Percentiles rank a stretch among this genome's conserved stretches.
These are phyloP conservation scores for Isichthys henryi DNA, from an alignment of 2,113 vertebrate genomes.

Conservation along the genomic window DNA sequence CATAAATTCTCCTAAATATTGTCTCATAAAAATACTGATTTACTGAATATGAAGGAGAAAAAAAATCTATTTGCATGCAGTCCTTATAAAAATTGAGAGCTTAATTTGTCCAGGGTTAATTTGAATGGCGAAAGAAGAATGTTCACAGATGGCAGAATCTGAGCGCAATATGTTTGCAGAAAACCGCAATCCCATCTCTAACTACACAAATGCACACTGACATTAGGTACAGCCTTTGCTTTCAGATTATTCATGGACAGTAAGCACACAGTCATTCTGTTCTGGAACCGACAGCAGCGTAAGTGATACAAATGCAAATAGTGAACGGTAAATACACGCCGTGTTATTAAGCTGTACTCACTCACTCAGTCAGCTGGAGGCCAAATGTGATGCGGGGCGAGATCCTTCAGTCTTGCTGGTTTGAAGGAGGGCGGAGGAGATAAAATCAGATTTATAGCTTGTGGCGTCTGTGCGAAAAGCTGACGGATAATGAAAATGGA, in stretches of 20 bases:
- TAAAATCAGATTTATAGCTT: slow-evolving; percentile 17
- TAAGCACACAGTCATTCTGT: not conserved
- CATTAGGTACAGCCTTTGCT: not conserved
- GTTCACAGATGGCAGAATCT: not conserved
- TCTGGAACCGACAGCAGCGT: not conserved
- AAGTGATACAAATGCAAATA: not conserved
- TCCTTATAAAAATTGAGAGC: not conserved
- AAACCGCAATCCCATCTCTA: not conserved
- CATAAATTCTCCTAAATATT: not conserved
- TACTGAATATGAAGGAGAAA: not conserved
- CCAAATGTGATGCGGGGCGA: not conserved
- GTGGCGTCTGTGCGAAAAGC: not conserved
- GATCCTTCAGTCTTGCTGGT: slow-evolving; percentile 12
- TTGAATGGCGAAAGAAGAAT: not conserved
- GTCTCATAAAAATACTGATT: not conserved
- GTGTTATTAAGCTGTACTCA: not conserved
- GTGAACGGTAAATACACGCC: not conserved
- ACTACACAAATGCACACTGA: not conserved
- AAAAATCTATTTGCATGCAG: not conserved
- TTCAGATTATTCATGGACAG: not conserved
- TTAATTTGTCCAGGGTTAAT: not conserved
- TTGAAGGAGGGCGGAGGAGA: slow-evolving; percentile 28
- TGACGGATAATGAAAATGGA: slow-evolving; percentile 1
- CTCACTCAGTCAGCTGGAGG: not conserved
- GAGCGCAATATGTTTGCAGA: not conserved